These are phyloP conservation scores for Cololabis saira DNA, from an alignment of 2,113 vertebrate species.

Conservation along the genomic window DNA sequence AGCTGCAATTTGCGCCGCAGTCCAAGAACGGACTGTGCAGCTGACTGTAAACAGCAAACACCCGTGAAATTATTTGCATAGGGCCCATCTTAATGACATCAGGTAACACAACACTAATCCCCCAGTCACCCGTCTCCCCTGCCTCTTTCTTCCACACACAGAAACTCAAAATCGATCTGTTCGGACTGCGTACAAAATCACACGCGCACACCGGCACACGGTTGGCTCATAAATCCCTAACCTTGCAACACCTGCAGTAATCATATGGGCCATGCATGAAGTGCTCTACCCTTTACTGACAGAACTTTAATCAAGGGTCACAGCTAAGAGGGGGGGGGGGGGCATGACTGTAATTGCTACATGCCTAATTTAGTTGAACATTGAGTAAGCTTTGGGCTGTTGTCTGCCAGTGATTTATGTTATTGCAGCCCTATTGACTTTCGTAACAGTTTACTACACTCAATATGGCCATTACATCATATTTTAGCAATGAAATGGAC, in stretches of 20 bases:
- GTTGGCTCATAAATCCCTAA: conserved; percentile 64
- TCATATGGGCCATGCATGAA: conserved; percentile 59
- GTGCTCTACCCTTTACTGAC: conserved; percentile 43
- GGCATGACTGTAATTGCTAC: conserved; percentile 68
- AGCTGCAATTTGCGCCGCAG: conserved; percentile 22
- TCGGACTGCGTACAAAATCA: conserved; percentile 31
- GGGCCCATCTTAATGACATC: conserved; percentile 45
- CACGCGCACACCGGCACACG: conserved; percentile 32
- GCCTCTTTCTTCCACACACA: background rate
- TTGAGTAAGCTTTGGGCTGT: conserved; percentile 71
- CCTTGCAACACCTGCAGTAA: conserved; percentile 48
- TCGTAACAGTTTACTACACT: conserved; percentile 67
- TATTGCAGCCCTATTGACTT: conserved; percentile 73
- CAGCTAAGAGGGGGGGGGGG: conserved; percentile 31
- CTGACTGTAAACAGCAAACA: conserved; percentile 66
- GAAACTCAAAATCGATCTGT: conserved; percentile 31
- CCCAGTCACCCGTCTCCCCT: background rate
- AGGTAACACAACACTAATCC: conserved; percentile 44
- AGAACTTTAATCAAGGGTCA: conserved; percentile 73
- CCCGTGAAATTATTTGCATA: conserved; percentile 55
- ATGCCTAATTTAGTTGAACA: conserved; percentile 78
- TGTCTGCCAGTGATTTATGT: conserved; percentile 75
- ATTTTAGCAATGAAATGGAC: conserved; percentile 57
- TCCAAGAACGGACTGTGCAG: conserved; percentile 34
- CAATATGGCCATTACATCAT: conserved; percentile 68